These are phyloP conservation scores for Champsocephalus esox DNA, from an alignment of 2,797 vertebrate species.

Conservation along the genomic window DNA sequence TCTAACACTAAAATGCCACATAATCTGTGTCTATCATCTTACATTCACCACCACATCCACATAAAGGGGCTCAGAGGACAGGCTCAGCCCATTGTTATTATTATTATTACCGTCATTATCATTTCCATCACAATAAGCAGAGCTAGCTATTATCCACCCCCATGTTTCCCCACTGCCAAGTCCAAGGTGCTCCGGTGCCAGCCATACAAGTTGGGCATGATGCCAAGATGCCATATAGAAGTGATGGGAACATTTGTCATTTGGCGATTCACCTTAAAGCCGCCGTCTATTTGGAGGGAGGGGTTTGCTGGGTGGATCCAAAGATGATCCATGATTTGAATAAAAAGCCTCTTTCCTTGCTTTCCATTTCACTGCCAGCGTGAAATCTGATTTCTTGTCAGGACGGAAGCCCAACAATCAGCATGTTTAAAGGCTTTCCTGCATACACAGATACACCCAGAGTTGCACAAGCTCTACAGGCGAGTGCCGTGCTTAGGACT, in stretches of 20 bases:
- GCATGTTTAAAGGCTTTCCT: slow-evolving; percentile 49
- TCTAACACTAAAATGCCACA: slow-evolving; percentile 47
- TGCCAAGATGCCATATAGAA: slow-evolving; percentile 72
- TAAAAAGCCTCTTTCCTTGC: slow-evolving; percentile 53
- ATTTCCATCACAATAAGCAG: slow-evolving; percentile 77
- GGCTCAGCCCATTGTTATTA: slow-evolving; percentile 71
- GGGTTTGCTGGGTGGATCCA: slow-evolving; percentile 42
- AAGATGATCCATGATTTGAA: slow-evolving; percentile 71
- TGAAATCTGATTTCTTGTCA: slow-evolving; percentile 61
- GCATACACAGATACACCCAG: slow-evolving; percentile 26
- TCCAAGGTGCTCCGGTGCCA: slow-evolving; percentile 69
- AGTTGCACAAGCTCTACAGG: slow-evolving; percentile 43
- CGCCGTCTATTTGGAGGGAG: slow-evolving; percentile 47
- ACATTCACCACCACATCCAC: slow-evolving; percentile 51
- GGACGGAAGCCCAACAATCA: slow-evolving; percentile 42
- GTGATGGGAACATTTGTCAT: slow-evolving; percentile 68
- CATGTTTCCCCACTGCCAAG: slow-evolving; percentile 62
- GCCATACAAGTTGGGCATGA: slow-evolving; percentile 64
- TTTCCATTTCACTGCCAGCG: slow-evolving; percentile 42
- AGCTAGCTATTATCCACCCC: slow-evolving; percentile 75
- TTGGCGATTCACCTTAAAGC: slow-evolving; percentile 55
- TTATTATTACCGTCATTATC: slow-evolving; percentile 78
- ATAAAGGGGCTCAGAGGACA: slow-evolving; percentile 63
- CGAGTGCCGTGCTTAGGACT: slow-evolving; percentile 23
- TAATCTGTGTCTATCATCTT: slow-evolving; percentile 60